These are phyloP conservation scores for Gila orcuttii DNA, from an alignment of 2,113 vertebrate genomes.

Conservation along the genomic window DNA sequence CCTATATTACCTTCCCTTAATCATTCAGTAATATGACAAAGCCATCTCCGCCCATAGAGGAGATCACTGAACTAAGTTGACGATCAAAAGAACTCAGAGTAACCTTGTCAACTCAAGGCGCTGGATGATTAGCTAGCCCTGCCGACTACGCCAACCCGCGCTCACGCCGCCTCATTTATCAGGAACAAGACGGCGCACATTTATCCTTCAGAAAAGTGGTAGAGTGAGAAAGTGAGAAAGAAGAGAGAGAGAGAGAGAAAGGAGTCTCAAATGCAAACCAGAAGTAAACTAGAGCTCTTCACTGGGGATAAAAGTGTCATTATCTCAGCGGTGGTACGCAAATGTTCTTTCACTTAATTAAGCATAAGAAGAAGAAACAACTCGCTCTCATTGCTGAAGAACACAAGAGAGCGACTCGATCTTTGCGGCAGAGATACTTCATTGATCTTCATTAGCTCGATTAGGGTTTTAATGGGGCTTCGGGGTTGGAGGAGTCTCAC, in stretches of 20 bases:
- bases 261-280: background rate
- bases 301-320: slow-evolving; percentile 65
- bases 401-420: slow-evolving; percentile 37
- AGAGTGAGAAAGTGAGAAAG: background rate
- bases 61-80: slow-evolving; percentile 24
- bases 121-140: slow-evolving; percentile 40
- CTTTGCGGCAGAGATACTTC: slow-evolving; percentile 61
- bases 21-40: slow-evolving; percentile 43
- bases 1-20: slow-evolving; percentile 39
- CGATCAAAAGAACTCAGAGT: slow-evolving; percentile 20
- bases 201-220: slow-evolving; percentile 12
- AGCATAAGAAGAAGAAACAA: slow-evolving; percentile 24
- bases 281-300: slow-evolving; percentile 63
- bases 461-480: slow-evolving; percentile 68
- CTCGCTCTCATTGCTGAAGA: background rate
- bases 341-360: slow-evolving; percentile 64
- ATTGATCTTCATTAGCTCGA: slow-evolving; percentile 79
- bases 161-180: slow-evolving; percentile 6
- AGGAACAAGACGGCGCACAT: slow-evolving; percentile 35
- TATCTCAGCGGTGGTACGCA: slow-evolving; percentile 52
- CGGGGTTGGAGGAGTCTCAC: slow-evolving; percentile 59
- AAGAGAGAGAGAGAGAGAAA: background rate
- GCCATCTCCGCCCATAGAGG: slow-evolving; percentile 22
- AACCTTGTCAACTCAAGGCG: slow-evolving; percentile 42
- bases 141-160: slow-evolving; percentile 4